phyloP scores from a whole-genome alignment of 2,113 vertebrate species.

The Xenus cinereus region DNA sequence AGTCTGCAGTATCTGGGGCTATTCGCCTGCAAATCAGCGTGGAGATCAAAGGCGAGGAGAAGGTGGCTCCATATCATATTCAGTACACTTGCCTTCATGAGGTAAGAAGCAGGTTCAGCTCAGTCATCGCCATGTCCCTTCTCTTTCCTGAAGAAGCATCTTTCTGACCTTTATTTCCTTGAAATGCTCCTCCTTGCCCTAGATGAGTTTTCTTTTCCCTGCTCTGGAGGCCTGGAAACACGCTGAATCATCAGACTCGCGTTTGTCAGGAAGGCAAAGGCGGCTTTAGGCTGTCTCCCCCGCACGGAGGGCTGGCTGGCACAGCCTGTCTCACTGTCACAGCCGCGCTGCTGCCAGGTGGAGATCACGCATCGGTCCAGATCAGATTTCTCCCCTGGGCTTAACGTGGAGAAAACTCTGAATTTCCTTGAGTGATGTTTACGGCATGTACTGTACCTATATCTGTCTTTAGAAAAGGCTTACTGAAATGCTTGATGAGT shows the following conservation, averaged over 20 bases:
- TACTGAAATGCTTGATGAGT: not conserved
- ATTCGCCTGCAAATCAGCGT: slow-evolving; percentile 95
- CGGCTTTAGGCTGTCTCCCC: not conserved
- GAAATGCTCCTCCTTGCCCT: not conserved
- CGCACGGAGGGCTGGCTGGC: rapidly evolving
- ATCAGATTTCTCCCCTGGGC: not conserved
- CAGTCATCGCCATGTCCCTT: not conserved
- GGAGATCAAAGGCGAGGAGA: slow-evolving; percentile 98
- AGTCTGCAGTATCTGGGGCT: slow-evolving; percentile 94
- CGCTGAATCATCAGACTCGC: not conserved
- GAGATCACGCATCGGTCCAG: not conserved
- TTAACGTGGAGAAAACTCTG: not conserved
- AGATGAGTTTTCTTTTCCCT: not conserved
- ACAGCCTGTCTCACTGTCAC: not conserved
- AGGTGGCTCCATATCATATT: slow-evolving; percentile 93
- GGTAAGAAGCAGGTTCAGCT: slow-evolving; percentile 72
- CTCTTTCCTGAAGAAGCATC: not conserved
- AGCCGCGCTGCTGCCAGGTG: not conserved
- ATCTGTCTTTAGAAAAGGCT: not conserved
- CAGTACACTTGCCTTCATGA: slow-evolving; percentile 97
- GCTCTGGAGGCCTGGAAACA: not conserved
- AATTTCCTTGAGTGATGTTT: not conserved
- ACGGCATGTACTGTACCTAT: not conserved
- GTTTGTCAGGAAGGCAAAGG: not conserved
- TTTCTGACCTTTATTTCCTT: not conserved